Evolutionary conservation across 2,888 invertebrate species (phyloP).

Genomic region (Ceriagrion tenellum): DNA sequence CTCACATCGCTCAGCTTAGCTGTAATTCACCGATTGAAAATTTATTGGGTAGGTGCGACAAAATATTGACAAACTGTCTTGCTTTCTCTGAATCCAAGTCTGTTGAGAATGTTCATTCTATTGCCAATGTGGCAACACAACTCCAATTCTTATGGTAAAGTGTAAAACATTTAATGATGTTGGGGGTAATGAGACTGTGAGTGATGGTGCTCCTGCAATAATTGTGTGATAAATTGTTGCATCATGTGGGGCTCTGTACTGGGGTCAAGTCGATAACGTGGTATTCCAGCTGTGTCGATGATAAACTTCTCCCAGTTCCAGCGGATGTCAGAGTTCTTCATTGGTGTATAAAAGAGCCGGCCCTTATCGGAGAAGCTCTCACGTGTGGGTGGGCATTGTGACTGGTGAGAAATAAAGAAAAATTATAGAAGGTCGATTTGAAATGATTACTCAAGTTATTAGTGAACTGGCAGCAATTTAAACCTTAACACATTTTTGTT

Average conservation of each 20-base stretch:
- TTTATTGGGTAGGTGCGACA: not conserved
- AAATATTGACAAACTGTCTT: not conserved
- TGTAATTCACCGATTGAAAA: not conserved
- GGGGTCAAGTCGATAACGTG: conserved; percentile 75
- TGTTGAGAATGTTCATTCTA: not conserved
- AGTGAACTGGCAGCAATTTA: too few relatives aligned
- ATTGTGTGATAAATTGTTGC: conserved; percentile 70
- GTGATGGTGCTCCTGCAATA: not conserved
- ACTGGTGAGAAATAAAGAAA: conserved; percentile 72
- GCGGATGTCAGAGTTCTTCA: conserved; percentile 75
- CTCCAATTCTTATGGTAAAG: not conserved
- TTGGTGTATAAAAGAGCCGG: conserved; percentile 74
- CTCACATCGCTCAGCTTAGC: not conserved
- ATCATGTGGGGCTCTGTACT: conserved; percentile 73
- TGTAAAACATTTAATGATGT: not conserved
- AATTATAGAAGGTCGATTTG: not conserved
- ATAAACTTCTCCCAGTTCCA: conserved; percentile 79
- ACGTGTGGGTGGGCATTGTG: conserved; percentile 75
- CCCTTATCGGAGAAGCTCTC: conserved; percentile 73
- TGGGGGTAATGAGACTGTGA: not conserved
- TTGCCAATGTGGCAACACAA: not conserved
- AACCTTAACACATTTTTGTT: too few relatives aligned
- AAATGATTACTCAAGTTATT: too few relatives aligned
- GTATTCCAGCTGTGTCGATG: conserved; percentile 74
- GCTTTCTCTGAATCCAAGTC: not conserved